Conservation (phyloP, 37 sponge, comb jelly and placozoan genomes). For the Diacarnus erythraeanus region DNA sequence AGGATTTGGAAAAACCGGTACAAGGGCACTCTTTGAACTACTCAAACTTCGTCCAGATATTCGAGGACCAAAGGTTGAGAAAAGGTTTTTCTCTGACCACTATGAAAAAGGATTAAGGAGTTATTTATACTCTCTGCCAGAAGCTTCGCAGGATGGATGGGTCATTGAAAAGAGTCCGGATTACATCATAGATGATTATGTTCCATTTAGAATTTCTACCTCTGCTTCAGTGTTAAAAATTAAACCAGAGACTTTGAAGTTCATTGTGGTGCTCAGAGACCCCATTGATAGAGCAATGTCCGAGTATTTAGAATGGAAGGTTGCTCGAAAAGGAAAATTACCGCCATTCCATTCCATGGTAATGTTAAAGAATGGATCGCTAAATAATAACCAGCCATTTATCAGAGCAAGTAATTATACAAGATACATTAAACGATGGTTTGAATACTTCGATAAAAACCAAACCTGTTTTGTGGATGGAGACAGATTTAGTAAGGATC, state of each 20-base stretch:
- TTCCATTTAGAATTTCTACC: constrained; percentile 26
- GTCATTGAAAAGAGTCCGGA: constrained; percentile 84
- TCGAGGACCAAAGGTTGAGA: constrained; percentile 60
- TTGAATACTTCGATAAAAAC: constrained; percentile 45
- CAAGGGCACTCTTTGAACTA: constrained; percentile 71
- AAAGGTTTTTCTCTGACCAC: constrained; percentile 64
- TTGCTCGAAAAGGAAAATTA: not conserved
- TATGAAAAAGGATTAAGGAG: constrained; percentile 45
- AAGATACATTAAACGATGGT: constrained; percentile 63
- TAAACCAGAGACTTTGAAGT: constrained; percentile 24
- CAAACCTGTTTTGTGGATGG: constrained; percentile 86
- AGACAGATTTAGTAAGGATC: constrained; percentile 62
- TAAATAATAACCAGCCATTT: constrained; percentile 13
- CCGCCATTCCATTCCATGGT: constrained; percentile 60
- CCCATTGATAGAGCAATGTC: constrained; percentile 82
- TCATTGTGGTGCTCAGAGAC: constrained; percentile 77
- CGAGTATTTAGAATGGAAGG: constrained; percentile 84
- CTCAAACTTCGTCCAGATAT: constrained; percentile 64
- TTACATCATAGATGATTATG: constrained; percentile 50
- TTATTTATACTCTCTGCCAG: constrained; percentile 66
- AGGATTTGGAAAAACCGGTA: constrained; percentile 90
- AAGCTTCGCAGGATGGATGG: not conserved
- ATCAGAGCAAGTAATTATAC: constrained; percentile 72
- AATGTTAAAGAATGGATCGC: constrained; percentile 6
- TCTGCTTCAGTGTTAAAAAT: constrained; percentile 9